A percentile compares a stretch with the other conserved stretches of the same genome.
These are phyloP conservation scores for Epinephelus malabaricus DNA, from an alignment of 2,797 vertebrate genomes.

Conservation along the genomic window DNA sequence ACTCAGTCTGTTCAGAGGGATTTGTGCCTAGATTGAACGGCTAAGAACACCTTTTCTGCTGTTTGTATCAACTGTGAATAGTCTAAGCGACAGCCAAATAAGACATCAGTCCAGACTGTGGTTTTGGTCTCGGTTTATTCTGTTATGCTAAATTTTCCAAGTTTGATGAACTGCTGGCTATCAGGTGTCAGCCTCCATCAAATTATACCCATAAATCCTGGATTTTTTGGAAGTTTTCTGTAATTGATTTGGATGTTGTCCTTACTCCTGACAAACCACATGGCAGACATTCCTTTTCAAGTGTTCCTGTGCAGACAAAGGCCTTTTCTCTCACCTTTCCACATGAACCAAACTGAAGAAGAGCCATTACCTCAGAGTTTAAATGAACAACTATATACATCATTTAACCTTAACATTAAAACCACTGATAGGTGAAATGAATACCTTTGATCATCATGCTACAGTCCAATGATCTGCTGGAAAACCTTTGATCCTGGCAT, in stretches of 20 bases:
- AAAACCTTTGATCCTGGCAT: no score
- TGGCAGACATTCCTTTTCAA: neutral
- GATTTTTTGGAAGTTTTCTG: conserved; percentile 11
- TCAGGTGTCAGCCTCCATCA: conserved; percentile 9
- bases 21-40: conserved; percentile 7
- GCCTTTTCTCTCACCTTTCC: neutral
- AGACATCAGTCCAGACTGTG: conserved; percentile 21
- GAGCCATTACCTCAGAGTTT: neutral
- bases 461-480: no score
- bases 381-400: neutral
- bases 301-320: neutral
- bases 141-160: conserved; percentile 1
- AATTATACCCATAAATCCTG: conserved; percentile 16
- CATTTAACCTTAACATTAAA: no score
- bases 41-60: conserved; percentile 14
- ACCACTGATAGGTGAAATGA: no score
- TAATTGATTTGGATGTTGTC: neutral
- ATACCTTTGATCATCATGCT: no score
- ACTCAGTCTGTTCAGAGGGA: conserved; percentile 1
- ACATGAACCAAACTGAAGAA: neutral
- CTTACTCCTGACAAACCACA: neutral
- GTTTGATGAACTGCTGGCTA: conserved; percentile 14
- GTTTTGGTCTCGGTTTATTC: conserved; percentile 25
- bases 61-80: conserved; percentile 14
- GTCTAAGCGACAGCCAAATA: neutral